Evolutionary conservation across 1,140 invertebrate species (phyloP).

Genomic region (Zaprionus lachaisei): DNA sequence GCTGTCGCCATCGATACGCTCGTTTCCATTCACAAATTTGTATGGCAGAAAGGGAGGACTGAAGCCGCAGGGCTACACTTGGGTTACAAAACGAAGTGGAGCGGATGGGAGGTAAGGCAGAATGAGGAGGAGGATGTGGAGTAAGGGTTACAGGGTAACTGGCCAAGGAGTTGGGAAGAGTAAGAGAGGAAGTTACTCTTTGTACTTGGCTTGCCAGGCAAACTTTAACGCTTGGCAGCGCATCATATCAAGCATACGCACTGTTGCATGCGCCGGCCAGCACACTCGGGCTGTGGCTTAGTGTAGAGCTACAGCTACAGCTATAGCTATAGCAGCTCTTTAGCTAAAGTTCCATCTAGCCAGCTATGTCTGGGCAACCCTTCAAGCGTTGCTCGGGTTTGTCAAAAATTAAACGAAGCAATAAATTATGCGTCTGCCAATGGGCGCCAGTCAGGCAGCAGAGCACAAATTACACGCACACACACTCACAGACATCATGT

Average conservation of each 20-base stretch:
- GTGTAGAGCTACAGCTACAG: neutral
- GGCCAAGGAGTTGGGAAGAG: neutral
- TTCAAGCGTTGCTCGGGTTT: conserved; percentile 17
- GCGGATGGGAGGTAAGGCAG: neutral
- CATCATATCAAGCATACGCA: conserved; percentile 67
- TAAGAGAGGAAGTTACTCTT: neutral
- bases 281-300: neutral
- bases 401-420: conserved; percentile 74
- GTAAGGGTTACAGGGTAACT: neutral
- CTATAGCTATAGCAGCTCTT: no score
- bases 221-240: conserved; percentile 45
- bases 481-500: neutral
- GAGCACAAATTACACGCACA: conserved; percentile 14
- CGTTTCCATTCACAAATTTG: conserved; percentile 34
- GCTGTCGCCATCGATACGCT: conserved; percentile 36
- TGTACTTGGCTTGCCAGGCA: conserved; percentile 1
- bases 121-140: neutral
- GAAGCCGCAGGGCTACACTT: conserved; percentile 20
- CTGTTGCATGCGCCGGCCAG: conserved; percentile 49
- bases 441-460: conserved; percentile 43
- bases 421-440: conserved; percentile 68
- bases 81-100: neutral
- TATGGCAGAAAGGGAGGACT: neutral
- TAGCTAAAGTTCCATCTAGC: no score
- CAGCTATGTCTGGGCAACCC: conserved; percentile 18